Evolutionary conservation across 2,888 invertebrate genomes (phyloP), one percentile per base, ranked within the genome.

Genomic region (Chymomyza caudatula): DNA sequence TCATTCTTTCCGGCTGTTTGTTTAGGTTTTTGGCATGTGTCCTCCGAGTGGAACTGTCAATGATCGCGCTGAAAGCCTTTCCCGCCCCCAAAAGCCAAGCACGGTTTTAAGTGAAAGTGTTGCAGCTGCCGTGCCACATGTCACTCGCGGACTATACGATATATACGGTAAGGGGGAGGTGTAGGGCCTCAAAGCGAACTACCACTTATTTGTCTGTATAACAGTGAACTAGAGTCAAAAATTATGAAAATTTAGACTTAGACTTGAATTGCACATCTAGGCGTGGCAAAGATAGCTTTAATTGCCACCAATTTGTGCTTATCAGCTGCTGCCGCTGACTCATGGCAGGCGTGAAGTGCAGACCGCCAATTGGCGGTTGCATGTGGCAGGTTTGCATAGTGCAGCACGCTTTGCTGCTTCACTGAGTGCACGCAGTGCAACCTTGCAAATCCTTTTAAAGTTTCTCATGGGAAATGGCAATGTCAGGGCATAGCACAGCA

Each of bases 261-360:
- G n/a, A 3, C 5, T 37, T 37, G 8, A 2, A 37, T 37, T 37
- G 29, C 29, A 37, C 29, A 2, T 8, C 29, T 51, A n/a, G 60
- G 60, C 60, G 53, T 60, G 60, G 15, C 60, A 44, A 65, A 68
- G 73, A 86, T 86, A 74, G 78, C 79, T 86, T 86, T 81, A 82
- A 86, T 86, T 82, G 82, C 85, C 86, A 85, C 82, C 78, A 86
- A 86, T 82, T 82, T 85, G 74, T 55, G 82, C 8, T 84, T 81
- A 86, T 84, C 86, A 70, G 49, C 56, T n/a, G n/a, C 25, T 20
- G 19, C 22, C 3, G 19, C 19, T 51, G 51, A 60, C 44, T 60
- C 53, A 43, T 44, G 37, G 60, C 43, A 13, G 19, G 60, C 55
- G 51, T 22, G 59, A 29, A 44, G 60, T 42, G 67, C 60, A 72